Evolutionary conservation across 2,888 invertebrate genomes (phyloP), one percentile per base, ranked within the genome.

Genomic region (Cephus rjabovi): DNA sequence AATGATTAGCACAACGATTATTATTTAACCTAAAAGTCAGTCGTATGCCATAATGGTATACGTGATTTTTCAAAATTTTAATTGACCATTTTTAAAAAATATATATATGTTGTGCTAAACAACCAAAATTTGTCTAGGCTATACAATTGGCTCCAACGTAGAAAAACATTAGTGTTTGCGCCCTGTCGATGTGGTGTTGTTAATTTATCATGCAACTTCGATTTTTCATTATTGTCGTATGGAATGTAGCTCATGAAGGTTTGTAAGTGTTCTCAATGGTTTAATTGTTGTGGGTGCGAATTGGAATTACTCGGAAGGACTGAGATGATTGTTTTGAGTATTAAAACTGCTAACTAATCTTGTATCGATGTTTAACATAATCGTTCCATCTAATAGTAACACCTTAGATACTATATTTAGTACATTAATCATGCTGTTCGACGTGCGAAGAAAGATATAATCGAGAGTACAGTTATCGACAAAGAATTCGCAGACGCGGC

Each of bases 121-220:
- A 77, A 76, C 77, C 76, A 76, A 80, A 83, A 33, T 75, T 79
- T 69, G 73, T 81, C 76, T 75, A 40, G 74, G 75, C 73, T 78
- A 75, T 37, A 79, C 78, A 73, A 82, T 80, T 81, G 75, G 79
- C 80, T 81, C 83, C 84, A 83, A 77, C 79, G 86, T 90, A 90
- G 89, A 85, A 83, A 83, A 83, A 85, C 81, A 82, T 90, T 90
- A 90, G 89, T 90, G 88, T 89, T 89, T 88, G 88, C 84, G 84
- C 84, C 84, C 85, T 86, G 87, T 91, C 88, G 88, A 86, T 91
- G 91, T 91, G 90, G 87, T 92, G 90, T 91, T 86, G 86, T 86
- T 87, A 3, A 81, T 81, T 56, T 87, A 23, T 23, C 56, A 56
- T 56, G 86, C 84, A 85, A 85, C 81, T 84, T 84, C 82, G 80